These are phyloP conservation scores for Dendrolimus kikuchii DNA, from an alignment of 1,140 invertebrate genomes.

Conservation along the genomic window DNA sequence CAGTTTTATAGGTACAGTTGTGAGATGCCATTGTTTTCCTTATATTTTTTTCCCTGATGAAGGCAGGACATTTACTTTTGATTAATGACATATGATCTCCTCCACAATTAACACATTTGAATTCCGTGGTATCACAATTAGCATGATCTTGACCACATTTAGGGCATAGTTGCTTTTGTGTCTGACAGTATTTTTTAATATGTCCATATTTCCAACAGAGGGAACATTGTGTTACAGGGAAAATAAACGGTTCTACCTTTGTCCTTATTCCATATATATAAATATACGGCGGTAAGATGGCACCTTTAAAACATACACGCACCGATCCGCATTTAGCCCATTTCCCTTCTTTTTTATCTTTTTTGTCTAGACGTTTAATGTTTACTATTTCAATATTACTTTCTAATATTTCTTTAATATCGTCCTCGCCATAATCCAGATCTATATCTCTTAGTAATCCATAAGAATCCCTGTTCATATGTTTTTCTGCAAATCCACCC, in stretches of 20 bases:
- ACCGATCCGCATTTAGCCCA: constrained; percentile 13
- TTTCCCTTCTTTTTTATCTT: constrained; percentile 2
- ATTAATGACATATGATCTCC: constrained; percentile 8
- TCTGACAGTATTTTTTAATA: constrained; percentile 11
- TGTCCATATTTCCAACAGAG: constrained; percentile 28
- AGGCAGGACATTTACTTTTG: constrained; percentile 2
- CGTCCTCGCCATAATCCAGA: constrained; percentile 7
- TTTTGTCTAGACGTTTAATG: constrained; percentile 3
- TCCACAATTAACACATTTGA: constrained; percentile 9
- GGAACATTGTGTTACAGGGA: constrained; percentile 31
- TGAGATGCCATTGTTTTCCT: not conserved
- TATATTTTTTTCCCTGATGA: not conserved
- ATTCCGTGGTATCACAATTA: constrained; percentile 22
- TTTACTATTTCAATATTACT: not conserved
- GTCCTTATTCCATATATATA: constrained; percentile 14
- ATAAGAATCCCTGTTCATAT: constrained; percentile 10
- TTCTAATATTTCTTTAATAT: constrained; percentile 8
- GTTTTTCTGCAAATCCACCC: constrained; percentile 7
- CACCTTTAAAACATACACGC: constrained; percentile 15
- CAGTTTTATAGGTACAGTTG: constrained; percentile 3
- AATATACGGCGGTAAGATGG: constrained; percentile 10
- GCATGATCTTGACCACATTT: constrained; percentile 23
- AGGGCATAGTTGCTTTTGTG: constrained; percentile 20
- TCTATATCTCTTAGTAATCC: constrained; percentile 17
- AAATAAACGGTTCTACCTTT: constrained; percentile 21